phyloP scores from a whole-genome alignment of 2,797 vertebrate species.

The Liasis olivaceus region DNA sequence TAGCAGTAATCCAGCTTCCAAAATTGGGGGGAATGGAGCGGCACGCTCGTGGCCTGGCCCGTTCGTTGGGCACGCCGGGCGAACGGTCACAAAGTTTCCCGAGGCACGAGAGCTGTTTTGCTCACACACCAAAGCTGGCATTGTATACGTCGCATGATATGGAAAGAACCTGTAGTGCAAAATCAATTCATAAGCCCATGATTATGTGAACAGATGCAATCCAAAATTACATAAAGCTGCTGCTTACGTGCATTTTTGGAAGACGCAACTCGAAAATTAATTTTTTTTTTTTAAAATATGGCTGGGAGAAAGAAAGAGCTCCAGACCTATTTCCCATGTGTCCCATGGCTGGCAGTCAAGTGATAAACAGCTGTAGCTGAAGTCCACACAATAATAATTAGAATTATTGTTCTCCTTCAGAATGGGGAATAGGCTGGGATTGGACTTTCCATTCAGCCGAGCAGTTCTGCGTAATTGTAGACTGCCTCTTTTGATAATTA shows the following conservation, averaged over 20 bases:
- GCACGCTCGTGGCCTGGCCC: neutral
- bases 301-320: neutral
- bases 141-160: neutral
- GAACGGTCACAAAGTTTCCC: neutral
- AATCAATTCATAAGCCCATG: slow-evolving; percentile 24
- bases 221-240: neutral
- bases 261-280: neutral
- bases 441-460: slow-evolving; percentile 10
- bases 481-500: slow-evolving; percentile 30
- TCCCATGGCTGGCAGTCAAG: neutral
- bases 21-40: neutral
- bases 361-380: slow-evolving; percentile 22
- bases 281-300: neutral
- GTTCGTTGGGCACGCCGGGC: neutral
- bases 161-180: slow-evolving; percentile 12
- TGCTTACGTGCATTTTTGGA: neutral
- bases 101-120: neutral
- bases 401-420: slow-evolving; percentile 34
- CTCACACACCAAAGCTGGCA: neutral
- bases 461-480: slow-evolving; percentile 12
- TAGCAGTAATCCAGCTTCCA: neutral
- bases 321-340: neutral
- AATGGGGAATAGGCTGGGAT: slow-evolving; percentile 2
- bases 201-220: slow-evolving; percentile 22
- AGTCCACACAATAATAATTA: slow-evolving; percentile 43